A percentile compares a stretch with the other conserved stretches of the same genome.
Evolutionary conservation across 1,140 invertebrate genomes (phyloP).

Genomic region (Forficula auricularia): DNA sequence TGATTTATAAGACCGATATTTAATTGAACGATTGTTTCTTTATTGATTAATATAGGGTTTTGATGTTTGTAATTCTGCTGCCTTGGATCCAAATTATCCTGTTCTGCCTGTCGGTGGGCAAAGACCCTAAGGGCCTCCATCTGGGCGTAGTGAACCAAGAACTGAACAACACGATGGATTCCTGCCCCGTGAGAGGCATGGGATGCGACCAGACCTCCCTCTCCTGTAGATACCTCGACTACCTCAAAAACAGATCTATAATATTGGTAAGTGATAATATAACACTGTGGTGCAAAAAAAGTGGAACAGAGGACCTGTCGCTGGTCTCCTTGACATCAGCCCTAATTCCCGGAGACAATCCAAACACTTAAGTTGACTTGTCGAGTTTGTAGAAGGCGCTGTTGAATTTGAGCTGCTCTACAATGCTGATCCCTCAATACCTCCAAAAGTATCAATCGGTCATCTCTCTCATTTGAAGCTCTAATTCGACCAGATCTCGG

Average conservation of each 20-base stretch:
- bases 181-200: constrained; percentile 23
- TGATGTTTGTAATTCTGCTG: constrained; percentile 78
- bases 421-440: too few species aligned
- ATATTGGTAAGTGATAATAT: constrained; percentile 37
- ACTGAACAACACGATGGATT: constrained; percentile 29
- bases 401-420: too few species aligned
- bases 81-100: constrained; percentile 83
- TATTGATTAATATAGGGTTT: constrained; percentile 39
- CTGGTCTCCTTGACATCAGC: too few species aligned
- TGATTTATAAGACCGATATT: too few species aligned
- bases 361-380: too few species aligned
- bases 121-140: constrained; percentile 64
- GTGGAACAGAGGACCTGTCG: too few species aligned
- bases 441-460: too few species aligned
- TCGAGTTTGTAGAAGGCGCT: too few species aligned
- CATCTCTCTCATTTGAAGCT: too few species aligned
- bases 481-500: too few species aligned
- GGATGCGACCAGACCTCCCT: constrained; percentile 46
- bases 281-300: too few species aligned
- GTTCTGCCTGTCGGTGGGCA: constrained; percentile 86
- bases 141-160: constrained; percentile 77
- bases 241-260: constrained; percentile 40
- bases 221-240: constrained; percentile 59
- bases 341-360: too few species aligned
- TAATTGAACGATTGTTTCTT: neutral